phyloP scores from a whole-genome alignment of 2,888 invertebrate genomes.

The Drosophila subquinaria region DNA sequence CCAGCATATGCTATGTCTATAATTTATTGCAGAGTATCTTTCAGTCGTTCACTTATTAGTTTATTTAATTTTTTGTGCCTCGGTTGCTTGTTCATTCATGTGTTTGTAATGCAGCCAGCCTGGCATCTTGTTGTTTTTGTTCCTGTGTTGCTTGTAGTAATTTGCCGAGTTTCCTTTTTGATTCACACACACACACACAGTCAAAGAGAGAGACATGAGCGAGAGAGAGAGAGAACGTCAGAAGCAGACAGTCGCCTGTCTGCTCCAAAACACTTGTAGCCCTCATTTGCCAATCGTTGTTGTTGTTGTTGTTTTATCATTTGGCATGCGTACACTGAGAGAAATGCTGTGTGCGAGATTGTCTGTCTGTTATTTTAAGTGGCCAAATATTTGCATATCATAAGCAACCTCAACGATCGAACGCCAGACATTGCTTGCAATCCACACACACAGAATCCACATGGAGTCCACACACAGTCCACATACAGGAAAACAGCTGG shows the following conservation, averaged over 20 bases:
- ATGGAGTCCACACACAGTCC: conserved; percentile 6
- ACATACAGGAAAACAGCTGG: conserved; percentile 64
- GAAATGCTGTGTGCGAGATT: conserved; percentile 20
- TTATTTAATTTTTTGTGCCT: conserved; percentile 20
- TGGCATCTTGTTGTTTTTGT: conserved; percentile 30
- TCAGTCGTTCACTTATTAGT: conserved; percentile 17
- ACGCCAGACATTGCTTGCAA: conserved; percentile 5
- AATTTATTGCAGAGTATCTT: conserved; percentile 11
- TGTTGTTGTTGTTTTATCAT: conserved; percentile 40
- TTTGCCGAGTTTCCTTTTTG: conserved; percentile 74
- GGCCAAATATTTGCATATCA: conserved; percentile 73
- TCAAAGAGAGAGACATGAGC: background rate
- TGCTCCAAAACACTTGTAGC: conserved; percentile 70
- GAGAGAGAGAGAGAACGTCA: conserved; percentile 6
- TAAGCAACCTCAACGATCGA: conserved; percentile 49
- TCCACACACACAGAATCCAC: conserved; percentile 3
- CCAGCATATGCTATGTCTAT: background rate
- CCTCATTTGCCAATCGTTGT: conserved; percentile 40
- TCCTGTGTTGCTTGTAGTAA: conserved; percentile 64
- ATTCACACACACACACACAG: conserved; percentile 32
- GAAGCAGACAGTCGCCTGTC: conserved; percentile 48
- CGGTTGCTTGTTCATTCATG: conserved; percentile 63
- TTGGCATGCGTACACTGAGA: conserved; percentile 45
- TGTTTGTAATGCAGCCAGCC: conserved; percentile 60
- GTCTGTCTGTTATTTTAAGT: conserved; percentile 31